These are phyloP conservation scores for Coregonus clupeaformis DNA, from an alignment of 2,113 vertebrate species.

Conservation along the genomic window DNA sequence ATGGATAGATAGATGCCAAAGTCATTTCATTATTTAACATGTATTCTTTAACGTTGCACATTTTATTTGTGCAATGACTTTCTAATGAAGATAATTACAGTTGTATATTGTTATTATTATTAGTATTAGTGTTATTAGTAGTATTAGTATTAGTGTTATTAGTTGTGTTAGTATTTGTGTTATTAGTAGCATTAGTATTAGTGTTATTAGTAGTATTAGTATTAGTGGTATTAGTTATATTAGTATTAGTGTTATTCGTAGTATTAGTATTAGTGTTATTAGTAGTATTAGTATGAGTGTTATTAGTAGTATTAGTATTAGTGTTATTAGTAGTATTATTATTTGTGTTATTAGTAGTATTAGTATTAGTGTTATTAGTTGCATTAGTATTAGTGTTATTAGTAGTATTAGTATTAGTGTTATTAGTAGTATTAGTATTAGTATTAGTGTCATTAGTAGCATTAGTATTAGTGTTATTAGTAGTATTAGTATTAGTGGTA, in stretches of 20 bases:
- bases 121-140: slow-evolving; percentile 2
- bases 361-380: slow-evolving; percentile 16
- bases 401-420: slow-evolving; percentile 18
- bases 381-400: too few relatives aligned
- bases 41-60: neutral
- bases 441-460: too few relatives aligned
- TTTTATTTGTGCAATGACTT: neutral
- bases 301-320: slow-evolving; percentile 24
- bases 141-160: slow-evolving; percentile 8
- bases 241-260: too few relatives aligned
- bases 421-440: too few relatives aligned
- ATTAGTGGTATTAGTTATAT: slow-evolving; percentile 40
- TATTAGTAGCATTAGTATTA: slow-evolving; percentile 23
- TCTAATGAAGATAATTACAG: neutral
- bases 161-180: too few relatives aligned
- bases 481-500: slow-evolving; percentile 7
- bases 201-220: slow-evolving; percentile 13
- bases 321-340: too few relatives aligned
- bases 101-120: neutral
- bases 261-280: slow-evolving; percentile 8
- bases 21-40: neutral
- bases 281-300: too few relatives aligned
- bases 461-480: slow-evolving; percentile 12
- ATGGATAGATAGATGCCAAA: neutral
- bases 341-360: slow-evolving; percentile 40